Evolutionary conservation across 2,113 vertebrate genomes (phyloP).

Genomic region (Microcebus murinus): DNA sequence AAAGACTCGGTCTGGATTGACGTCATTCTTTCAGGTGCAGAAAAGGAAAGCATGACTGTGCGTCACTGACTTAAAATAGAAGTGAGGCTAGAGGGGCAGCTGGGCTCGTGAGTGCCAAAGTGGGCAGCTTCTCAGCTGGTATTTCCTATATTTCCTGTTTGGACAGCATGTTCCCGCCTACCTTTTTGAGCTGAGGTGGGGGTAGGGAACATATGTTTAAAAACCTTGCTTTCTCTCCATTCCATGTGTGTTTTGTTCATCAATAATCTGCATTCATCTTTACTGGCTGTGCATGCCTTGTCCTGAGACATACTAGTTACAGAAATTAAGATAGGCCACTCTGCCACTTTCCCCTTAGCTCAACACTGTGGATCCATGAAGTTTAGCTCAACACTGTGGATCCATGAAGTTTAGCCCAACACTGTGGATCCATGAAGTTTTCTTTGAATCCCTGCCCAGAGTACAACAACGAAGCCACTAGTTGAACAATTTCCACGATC

Average conservation of each 20-base stretch:
- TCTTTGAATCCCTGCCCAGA: background rate
- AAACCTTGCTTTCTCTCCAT: background rate
- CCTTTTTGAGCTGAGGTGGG: background rate
- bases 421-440: background rate
- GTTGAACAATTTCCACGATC: background rate
- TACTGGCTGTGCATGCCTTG: background rate
- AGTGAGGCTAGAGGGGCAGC: constrained; percentile 37
- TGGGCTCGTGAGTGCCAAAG: constrained; percentile 15
- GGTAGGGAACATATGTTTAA: background rate
- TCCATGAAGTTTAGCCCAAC: background rate
- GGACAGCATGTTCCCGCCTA: constrained; percentile 42
- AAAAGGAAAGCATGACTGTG: constrained; percentile 44
- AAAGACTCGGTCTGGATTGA: background rate
- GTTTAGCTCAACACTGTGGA: background rate
- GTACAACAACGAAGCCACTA: background rate
- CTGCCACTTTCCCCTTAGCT: background rate
- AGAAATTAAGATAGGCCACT: background rate
- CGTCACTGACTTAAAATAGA: constrained; percentile 61
- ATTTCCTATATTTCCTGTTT: constrained; percentile 60
- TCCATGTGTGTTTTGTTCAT: background rate
- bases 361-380: background rate
- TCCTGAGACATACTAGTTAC: background rate
- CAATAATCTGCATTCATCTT: background rate
- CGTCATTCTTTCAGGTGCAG: constrained; percentile 69
- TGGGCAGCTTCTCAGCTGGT: constrained; percentile 39